These are phyloP conservation scores for Leptinotarsa lineolata DNA, from an alignment of 1,140 invertebrate species.

Conservation along the genomic window DNA sequence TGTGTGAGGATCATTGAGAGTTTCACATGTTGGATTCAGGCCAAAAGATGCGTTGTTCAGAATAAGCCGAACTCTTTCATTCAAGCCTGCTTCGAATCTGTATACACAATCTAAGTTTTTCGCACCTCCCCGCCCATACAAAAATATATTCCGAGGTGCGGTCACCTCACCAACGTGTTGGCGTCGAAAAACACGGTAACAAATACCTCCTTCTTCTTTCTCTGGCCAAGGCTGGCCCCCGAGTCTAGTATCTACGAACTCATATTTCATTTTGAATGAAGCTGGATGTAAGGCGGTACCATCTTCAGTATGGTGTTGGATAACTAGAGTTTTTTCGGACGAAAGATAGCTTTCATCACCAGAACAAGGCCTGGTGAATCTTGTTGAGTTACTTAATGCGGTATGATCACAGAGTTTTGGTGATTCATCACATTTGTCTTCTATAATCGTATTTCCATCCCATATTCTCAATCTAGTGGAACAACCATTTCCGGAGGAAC, in stretches of 20 bases:
- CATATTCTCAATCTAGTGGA: conserved; percentile 66
- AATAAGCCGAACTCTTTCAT: conserved; percentile 68
- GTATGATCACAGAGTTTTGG: conserved; percentile 82
- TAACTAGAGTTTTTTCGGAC: conserved; percentile 60
- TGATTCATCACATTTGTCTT: conserved; percentile 72
- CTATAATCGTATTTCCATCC: conserved; percentile 59
- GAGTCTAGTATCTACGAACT: conserved; percentile 81
- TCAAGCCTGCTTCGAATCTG: conserved; percentile 69
- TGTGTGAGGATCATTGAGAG: conserved; percentile 72
- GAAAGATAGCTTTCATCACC: conserved; percentile 80
- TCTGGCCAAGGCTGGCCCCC: conserved; percentile 71
- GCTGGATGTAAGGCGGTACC: conserved; percentile 72
- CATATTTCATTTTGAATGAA: conserved; percentile 72
- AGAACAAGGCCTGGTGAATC: conserved; percentile 75
- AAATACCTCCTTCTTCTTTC: conserved; percentile 52
- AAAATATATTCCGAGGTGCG: conserved; percentile 74
- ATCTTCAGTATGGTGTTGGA: conserved; percentile 61
- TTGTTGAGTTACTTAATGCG: conserved; percentile 73
- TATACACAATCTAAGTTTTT: conserved; percentile 74
- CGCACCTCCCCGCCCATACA: conserved; percentile 77
- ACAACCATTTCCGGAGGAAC: conserved; percentile 56
- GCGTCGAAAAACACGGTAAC: conserved; percentile 62
- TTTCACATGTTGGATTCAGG: conserved; percentile 66
- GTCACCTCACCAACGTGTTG: conserved; percentile 65
- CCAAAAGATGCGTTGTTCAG: conserved; percentile 76